These are phyloP conservation scores for Dynastes maya DNA, from an alignment of 2,888 invertebrate species.

Conservation along the genomic window DNA sequence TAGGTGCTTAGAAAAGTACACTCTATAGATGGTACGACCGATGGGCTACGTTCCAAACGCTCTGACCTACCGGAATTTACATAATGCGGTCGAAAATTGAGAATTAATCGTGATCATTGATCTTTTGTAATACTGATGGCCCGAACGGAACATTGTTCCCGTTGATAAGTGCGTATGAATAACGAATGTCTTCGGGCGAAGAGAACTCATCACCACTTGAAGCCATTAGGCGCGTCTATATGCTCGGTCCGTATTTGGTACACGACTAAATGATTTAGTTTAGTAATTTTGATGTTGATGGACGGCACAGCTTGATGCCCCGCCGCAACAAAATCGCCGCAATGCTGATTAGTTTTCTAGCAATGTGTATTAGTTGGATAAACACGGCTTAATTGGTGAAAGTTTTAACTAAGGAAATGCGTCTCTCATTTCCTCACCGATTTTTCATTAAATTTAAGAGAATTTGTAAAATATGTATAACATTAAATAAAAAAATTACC, in stretches of 20 bases:
- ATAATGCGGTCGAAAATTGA: slow-evolving; percentile 42
- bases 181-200: slow-evolving; percentile 58
- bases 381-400: slow-evolving; percentile 60
- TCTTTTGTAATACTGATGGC: slow-evolving; percentile 50
- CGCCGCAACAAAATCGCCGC: slow-evolving; percentile 45
- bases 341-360: slow-evolving; percentile 60
- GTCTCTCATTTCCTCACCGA: background rate
- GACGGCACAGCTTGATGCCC: slow-evolving; percentile 40
- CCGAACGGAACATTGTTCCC: slow-evolving; percentile 57
- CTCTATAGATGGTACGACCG: background rate
- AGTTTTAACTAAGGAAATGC: slow-evolving; percentile 16
- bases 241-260: slow-evolving; percentile 41
- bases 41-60: slow-evolving; percentile 3
- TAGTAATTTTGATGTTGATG: slow-evolving; percentile 46
- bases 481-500: no score
- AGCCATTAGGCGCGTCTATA: slow-evolving; percentile 58
- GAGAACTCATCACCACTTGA: slow-evolving; percentile 62
- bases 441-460: background rate
- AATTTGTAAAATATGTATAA: background rate
- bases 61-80: slow-evolving; percentile 39
- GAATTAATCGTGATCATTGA: slow-evolving; percentile 47
- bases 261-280: slow-evolving; percentile 42
- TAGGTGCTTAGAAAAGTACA: slow-evolving; percentile 30
- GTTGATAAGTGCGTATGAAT: slow-evolving; percentile 57
- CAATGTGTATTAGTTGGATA: slow-evolving; percentile 58